Percentiles rank a stretch among this genome's conserved stretches.
These are phyloP conservation scores for Lycaena phlaeas DNA, from an alignment of 2,888 invertebrate genomes.

Conservation along the genomic window DNA sequence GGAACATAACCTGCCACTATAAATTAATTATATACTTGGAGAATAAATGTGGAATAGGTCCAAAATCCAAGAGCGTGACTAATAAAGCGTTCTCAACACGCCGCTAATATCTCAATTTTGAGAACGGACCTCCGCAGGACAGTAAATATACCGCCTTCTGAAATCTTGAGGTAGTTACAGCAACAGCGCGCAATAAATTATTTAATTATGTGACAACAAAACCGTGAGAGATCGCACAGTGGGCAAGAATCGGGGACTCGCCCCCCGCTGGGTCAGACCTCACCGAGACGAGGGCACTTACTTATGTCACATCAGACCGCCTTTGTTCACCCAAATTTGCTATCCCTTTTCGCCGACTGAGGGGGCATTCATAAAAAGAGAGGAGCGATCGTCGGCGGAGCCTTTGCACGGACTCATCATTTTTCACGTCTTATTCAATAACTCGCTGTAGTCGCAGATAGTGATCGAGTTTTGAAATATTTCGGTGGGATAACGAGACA, in stretches of 20 bases:
- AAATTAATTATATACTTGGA: constrained; percentile 3
- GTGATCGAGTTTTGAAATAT: constrained; percentile 70
- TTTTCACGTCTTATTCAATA: constrained; percentile 74
- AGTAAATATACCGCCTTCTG: constrained; percentile 57
- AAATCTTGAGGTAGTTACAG: constrained; percentile 36
- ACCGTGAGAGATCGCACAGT: constrained; percentile 45
- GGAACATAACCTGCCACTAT: neutral
- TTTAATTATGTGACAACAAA: constrained; percentile 64
- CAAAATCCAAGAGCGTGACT: constrained; percentile 38
- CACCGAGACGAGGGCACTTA: constrained; percentile 42
- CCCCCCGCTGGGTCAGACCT: constrained; percentile 60
- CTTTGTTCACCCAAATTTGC: constrained; percentile 56
- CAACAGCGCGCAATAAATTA: constrained; percentile 59
- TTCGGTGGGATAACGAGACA: constrained; percentile 59
- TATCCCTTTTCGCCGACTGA: constrained; percentile 35
- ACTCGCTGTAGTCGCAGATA: constrained; percentile 65
- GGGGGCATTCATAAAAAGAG: constrained; percentile 32
- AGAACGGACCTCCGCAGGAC: constrained; percentile 54
- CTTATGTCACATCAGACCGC: constrained; percentile 53
- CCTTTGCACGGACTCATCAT: constrained; percentile 65
- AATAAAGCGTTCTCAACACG: constrained; percentile 32
- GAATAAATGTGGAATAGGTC: constrained; percentile 1
- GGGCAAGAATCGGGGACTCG: constrained; percentile 34
- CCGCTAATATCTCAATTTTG: constrained; percentile 65
- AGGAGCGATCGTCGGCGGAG: constrained; percentile 46